Conservation (phyloP, 1,140 invertebrate genomes). For the Dendrolimus kikuchii region DNA sequence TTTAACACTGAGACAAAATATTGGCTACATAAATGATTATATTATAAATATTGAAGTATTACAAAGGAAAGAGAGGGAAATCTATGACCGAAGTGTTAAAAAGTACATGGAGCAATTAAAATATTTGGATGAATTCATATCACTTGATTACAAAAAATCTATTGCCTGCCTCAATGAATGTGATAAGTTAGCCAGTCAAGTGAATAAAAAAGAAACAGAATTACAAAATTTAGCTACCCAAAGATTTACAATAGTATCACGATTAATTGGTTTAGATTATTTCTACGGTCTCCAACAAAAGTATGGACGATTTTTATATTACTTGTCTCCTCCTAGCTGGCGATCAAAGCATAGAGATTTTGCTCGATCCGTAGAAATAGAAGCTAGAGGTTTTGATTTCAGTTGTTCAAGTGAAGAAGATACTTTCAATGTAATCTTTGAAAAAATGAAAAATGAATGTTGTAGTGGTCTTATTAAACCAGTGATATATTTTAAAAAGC, state of each 20-base stretch:
- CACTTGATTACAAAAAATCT: constrained; percentile 73
- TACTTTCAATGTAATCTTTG: constrained; percentile 63
- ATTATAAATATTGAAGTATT: constrained; percentile 73
- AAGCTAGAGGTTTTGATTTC: constrained; percentile 56
- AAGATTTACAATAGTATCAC: constrained; percentile 63
- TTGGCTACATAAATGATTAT: constrained; percentile 71
- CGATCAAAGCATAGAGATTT: constrained; percentile 59
- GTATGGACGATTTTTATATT: constrained; percentile 78
- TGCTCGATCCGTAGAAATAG: constrained; percentile 54
- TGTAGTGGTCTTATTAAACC: constrained; percentile 48
- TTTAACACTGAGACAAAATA: constrained; percentile 33
- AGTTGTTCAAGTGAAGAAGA: constrained; percentile 42
- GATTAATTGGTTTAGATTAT: constrained; percentile 74
- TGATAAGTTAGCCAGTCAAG: constrained; percentile 54
- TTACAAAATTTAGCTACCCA: constrained; percentile 58
- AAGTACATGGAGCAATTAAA: constrained; percentile 63
- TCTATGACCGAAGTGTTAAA: constrained; percentile 61
- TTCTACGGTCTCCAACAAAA: constrained; percentile 74
- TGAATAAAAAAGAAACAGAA: constrained; percentile 55
- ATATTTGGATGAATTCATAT: constrained; percentile 74
- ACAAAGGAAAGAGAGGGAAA: constrained; percentile 65
- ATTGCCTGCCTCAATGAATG: constrained; percentile 68
- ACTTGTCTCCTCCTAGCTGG: constrained; percentile 75
- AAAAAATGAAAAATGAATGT: constrained; percentile 67
- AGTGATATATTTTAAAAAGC: constrained; percentile 72